Conservation (phyloP, 2,888 invertebrate genomes). For the Parelbella ahira region DNA sequence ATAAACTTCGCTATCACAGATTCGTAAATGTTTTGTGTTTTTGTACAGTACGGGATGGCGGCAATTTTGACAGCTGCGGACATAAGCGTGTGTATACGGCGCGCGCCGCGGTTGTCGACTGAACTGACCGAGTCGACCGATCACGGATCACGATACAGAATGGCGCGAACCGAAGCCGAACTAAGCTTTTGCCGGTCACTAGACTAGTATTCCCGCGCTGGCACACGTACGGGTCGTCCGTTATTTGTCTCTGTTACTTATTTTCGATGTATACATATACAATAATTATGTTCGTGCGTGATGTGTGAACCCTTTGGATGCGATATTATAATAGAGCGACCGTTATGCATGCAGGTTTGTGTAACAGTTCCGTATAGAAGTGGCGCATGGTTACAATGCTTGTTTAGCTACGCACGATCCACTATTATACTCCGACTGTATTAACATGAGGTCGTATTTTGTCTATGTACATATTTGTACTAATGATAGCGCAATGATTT, state of each 20-base stretch:
- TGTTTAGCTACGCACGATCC: no score
- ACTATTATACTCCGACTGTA: no score
- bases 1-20: slow-evolving; percentile 26
- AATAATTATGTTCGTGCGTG: slow-evolving; percentile 46
- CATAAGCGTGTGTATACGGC: slow-evolving; percentile 45
- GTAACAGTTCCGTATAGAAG: slow-evolving; percentile 1
- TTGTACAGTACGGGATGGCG: slow-evolving; percentile 34
- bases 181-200: slow-evolving; percentile 29
- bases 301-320: slow-evolving; percentile 33
- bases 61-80: slow-evolving; percentile 34
- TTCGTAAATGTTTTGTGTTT: slow-evolving; percentile 19
- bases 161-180: slow-evolving; percentile 30
- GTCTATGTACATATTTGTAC: no score
- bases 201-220: slow-evolving; percentile 42
- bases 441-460: no score
- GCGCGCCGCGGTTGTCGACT: slow-evolving; percentile 48
- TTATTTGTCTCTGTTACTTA: no score
- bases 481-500: no score
- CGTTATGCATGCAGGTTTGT: slow-evolving; percentile 52
- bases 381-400: no score
- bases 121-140: slow-evolving; percentile 45
- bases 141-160: no score
- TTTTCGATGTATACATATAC: no score
- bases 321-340: slow-evolving; percentile 28
- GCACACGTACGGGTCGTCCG: slow-evolving; percentile 40